Evolutionary conservation across 2,113 vertebrate species (phyloP).

Genomic region (Corythornis cristatus): DNA sequence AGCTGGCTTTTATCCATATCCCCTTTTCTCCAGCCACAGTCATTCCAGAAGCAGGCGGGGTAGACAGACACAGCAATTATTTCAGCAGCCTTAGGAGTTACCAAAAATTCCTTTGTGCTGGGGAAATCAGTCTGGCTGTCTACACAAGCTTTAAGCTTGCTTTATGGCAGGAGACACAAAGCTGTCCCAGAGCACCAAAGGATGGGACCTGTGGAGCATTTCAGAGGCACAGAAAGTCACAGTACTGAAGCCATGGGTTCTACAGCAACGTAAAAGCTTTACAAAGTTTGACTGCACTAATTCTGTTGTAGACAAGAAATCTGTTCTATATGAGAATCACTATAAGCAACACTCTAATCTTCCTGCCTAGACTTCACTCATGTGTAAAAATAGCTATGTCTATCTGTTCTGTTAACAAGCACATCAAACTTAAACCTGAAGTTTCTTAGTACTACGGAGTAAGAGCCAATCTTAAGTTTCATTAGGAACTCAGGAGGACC

Average conservation of each 20-base stretch:
- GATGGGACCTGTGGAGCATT: constrained; percentile 55
- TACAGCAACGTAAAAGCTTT: constrained; percentile 44
- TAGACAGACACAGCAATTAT: constrained; percentile 61
- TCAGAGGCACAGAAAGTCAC: constrained; percentile 58
- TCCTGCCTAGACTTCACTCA: not conserved
- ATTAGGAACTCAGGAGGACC: not conserved
- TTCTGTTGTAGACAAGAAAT: not conserved
- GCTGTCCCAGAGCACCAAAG: constrained; percentile 57
- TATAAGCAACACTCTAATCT: not conserved
- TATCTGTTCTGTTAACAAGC: not conserved
- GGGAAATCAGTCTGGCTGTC: constrained; percentile 60
- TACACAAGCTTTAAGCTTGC: constrained; percentile 60
- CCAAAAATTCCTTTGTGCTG: constrained; percentile 63
- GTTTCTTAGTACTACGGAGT: not conserved
- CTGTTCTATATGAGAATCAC: not conserved
- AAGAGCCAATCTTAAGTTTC: not conserved
- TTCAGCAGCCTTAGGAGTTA: constrained; percentile 63
- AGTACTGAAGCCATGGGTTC: constrained; percentile 41
- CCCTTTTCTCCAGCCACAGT: constrained; percentile 62
- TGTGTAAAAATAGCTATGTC: not conserved
- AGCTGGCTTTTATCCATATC: constrained; percentile 62
- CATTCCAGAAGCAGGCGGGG: constrained; percentile 57
- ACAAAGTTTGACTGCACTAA: constrained; percentile 17
- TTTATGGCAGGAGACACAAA: constrained; percentile 61
- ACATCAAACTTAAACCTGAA: not conserved